These are phyloP conservation scores for Eueides isabella DNA, from an alignment of 1,140 invertebrate genomes.

Conservation along the genomic window DNA sequence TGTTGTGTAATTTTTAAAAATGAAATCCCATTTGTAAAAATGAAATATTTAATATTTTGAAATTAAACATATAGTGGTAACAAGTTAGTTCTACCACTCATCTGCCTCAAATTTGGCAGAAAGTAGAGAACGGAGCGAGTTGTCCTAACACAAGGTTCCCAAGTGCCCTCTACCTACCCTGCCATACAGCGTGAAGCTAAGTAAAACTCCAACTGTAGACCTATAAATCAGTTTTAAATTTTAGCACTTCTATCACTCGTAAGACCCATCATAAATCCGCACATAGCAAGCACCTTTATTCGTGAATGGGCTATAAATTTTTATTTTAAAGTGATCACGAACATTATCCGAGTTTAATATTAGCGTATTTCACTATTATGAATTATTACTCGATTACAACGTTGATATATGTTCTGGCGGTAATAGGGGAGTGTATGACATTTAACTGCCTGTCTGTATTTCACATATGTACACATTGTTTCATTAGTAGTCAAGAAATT, in stretches of 20 bases:
- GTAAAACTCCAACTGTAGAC: not conserved
- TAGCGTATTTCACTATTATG: conserved; percentile 49
- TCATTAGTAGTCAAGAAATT: not conserved
- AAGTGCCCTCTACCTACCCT: no score
- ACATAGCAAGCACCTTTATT: conserved; percentile 43
- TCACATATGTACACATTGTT: conserved; percentile 9
- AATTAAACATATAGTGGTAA: no score
- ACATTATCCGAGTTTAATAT: conserved; percentile 59
- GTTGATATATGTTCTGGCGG: conserved; percentile 44
- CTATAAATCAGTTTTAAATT: conserved; percentile 17
- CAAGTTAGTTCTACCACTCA: no score
- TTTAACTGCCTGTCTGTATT: conserved; percentile 20
- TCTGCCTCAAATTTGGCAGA: no score
- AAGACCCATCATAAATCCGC: conserved; percentile 43
- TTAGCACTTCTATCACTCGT: conserved; percentile 39
- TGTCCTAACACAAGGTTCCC: no score
- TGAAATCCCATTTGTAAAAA: no score
- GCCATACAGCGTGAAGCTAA: not conserved
- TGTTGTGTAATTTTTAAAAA: no score
- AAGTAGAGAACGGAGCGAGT: no score
- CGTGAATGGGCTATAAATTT: conserved; percentile 54
- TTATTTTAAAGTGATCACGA: conserved; percentile 61
- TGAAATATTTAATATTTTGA: no score
- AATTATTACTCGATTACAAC: conserved; percentile 57
- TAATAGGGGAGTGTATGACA: conserved; percentile 26